Evolutionary conservation across 2,888 invertebrate genomes (phyloP).

Genomic region (Caenorhabditis becei): DNA sequence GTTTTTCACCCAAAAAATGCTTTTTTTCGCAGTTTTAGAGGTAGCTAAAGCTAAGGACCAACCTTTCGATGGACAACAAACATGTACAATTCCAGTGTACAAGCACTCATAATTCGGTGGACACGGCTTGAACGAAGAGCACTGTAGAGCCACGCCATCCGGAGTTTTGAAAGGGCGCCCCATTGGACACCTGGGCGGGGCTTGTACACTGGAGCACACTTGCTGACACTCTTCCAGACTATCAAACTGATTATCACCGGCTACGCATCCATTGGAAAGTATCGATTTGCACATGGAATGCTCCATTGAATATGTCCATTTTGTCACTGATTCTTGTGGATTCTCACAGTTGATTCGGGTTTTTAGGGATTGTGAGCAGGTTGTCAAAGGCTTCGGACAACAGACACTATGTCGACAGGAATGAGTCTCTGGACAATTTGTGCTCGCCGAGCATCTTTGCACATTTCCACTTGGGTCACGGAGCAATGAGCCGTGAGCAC

Average conservation of each 20-base stretch:
- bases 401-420: constrained; percentile 72
- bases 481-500: constrained; percentile 63
- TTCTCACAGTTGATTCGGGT: constrained; percentile 23
- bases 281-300: constrained; percentile 71
- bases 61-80: constrained; percentile 76
- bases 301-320: constrained; percentile 58
- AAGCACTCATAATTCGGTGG: constrained; percentile 76
- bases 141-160: constrained; percentile 69
- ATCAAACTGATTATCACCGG: constrained; percentile 74
- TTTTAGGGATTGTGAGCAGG: constrained; percentile 29
- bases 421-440: constrained; percentile 74
- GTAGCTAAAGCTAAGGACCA: not conserved
- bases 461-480: constrained; percentile 59
- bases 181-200: constrained; percentile 73
- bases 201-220: constrained; percentile 70
- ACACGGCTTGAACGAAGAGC: constrained; percentile 63
- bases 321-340: constrained; percentile 28
- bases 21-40: too few species aligned
- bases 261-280: constrained; percentile 66
- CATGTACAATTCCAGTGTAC: constrained; percentile 71
- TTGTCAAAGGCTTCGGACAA: constrained; percentile 70
- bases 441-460: constrained; percentile 64
- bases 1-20: too few species aligned
- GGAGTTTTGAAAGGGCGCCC: constrained; percentile 70
- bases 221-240: constrained; percentile 69